Conservation (phyloP, 2,888 invertebrate genomes). For the Andrena chrysosceles region DNA sequence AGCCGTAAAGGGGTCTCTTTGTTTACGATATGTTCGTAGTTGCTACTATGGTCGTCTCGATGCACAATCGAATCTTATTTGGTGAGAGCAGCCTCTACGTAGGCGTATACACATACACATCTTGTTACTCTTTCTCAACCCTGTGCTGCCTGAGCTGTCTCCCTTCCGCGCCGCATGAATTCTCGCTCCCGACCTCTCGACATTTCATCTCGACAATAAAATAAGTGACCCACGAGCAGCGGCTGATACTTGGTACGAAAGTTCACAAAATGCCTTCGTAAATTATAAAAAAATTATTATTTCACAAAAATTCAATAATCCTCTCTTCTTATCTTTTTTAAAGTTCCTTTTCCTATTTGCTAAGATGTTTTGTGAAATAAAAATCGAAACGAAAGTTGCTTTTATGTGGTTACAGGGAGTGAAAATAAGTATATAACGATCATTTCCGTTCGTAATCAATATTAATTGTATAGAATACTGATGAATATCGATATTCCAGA, state of each 20-base stretch:
- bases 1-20: constrained; percentile 61
- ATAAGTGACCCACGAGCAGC: constrained; percentile 12
- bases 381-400: neutral
- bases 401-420: neutral
- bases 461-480: neutral
- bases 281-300: neutral
- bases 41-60: constrained; percentile 58
- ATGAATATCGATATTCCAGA: constrained; percentile 5
- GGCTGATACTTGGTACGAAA: neutral
- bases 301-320: neutral
- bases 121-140: constrained; percentile 33
- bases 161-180: constrained; percentile 33
- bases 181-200: constrained; percentile 52
- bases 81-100: constrained; percentile 62
- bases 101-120: constrained; percentile 60
- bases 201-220: constrained; percentile 50
- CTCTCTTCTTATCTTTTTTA: neutral
- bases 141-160: constrained; percentile 11
- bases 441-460: neutral
- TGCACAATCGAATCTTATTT: constrained; percentile 70
- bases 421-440: neutral
- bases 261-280: neutral
- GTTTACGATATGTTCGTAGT: constrained; percentile 63
- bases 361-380: neutral
- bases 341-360: neutral